Evolutionary conservation across 2,797 vertebrate genomes (phyloP), one percentile per base, ranked within the genome.

Genomic region (Chelidonichthys spinosus): DNA sequence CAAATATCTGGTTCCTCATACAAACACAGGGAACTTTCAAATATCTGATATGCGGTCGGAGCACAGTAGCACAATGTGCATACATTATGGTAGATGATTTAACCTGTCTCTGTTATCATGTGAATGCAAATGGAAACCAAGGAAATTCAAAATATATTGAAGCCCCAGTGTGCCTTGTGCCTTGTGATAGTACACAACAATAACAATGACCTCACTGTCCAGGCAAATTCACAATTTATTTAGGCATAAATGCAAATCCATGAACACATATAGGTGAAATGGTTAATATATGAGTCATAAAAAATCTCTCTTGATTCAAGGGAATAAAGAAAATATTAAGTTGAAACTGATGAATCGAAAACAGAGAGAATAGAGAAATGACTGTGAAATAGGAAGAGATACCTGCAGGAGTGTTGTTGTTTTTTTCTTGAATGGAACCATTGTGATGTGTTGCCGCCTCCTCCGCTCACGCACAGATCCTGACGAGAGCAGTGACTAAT

Each of bases 401-500:
- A 63, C 39, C 54, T 18, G 63, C 36, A 43, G 74, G 36, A 53
- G 49, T 46, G 18, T 69, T 53, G 7, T 49, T 42, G 36, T 59
- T 59, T 40, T 55, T 69, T 56, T 58, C 40, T 72, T 64, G 60
- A 53, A 53, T 32, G 7, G 43, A 67, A 65, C 53, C 13, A 71
- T 68, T 66, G 43, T 71, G 44, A 71, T 25, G 44, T 79, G 49
- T 49, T 69, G 61, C 55, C 3, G 2, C 53, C 42, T 63, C 69
- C 46, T 49, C 71, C 49, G 64, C 39, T 25, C 52, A 64, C 58
- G 68, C 70, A 61, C 62, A 62, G 39, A 39, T 68, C 73, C 65
- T 85, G 80, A 74, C 36, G 64, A 62, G 55, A 76, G 69, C 56
- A 25, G 46, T 84, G 82, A 74, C 83, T 70, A 78, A 78, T 83